These are phyloP conservation scores for Aspidoscelis tigris DNA, from an alignment of 2,113 vertebrate species.

Conservation along the genomic window DNA sequence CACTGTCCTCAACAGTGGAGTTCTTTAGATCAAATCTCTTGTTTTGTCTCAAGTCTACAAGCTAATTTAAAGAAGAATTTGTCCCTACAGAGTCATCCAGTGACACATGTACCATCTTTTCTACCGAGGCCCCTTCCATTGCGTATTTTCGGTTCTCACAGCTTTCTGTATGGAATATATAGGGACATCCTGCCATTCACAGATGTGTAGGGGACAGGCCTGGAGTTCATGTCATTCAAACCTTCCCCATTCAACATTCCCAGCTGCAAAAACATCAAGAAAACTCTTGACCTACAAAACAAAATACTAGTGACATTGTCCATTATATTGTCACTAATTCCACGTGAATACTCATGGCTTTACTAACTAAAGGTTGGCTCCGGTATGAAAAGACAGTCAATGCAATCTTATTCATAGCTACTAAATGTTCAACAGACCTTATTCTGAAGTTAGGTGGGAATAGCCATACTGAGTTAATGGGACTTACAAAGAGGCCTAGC, in stretches of 20 bases:
- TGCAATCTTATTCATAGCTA: background rate
- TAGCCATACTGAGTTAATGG: too few relatives aligned
- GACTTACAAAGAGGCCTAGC: too few relatives aligned
- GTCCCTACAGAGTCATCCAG: background rate
- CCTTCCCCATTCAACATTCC: constrained; percentile 26
- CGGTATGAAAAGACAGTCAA: background rate
- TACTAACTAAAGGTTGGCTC: background rate
- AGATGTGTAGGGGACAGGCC: background rate
- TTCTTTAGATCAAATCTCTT: background rate
- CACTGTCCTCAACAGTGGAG: background rate
- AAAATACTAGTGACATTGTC: background rate
- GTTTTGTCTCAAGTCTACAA: background rate
- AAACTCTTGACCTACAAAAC: constrained; percentile 27
- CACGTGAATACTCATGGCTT: background rate
- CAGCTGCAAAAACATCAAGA: constrained; percentile 50
- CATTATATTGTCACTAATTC: constrained; percentile 2
- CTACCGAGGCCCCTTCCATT: background rate
- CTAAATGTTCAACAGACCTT: background rate
- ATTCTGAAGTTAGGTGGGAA: too few relatives aligned
- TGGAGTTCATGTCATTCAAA: background rate
- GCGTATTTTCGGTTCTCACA: accelerated
- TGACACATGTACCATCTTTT: too few relatives aligned
- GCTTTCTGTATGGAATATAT: background rate
- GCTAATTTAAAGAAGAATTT: background rate
- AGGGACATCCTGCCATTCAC: background rate